These are phyloP conservation scores for Hirtodrosophila alboralis DNA, from an alignment of 2,888 invertebrate species.

Conservation along the genomic window DNA sequence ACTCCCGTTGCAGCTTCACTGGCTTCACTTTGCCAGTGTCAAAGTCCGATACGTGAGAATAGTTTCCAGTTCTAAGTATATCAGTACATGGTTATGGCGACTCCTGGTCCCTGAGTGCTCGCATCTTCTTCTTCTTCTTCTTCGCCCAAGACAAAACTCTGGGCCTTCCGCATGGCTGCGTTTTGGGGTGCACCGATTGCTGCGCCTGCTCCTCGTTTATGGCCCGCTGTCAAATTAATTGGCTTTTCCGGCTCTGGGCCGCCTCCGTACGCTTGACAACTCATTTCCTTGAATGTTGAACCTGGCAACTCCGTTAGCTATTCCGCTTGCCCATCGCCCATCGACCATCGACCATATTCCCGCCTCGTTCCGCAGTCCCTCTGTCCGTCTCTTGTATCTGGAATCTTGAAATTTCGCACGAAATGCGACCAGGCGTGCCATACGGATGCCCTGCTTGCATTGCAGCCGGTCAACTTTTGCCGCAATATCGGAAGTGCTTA, in stretches of 20 bases:
- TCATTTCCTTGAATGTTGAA: conserved; percentile 51
- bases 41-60: conserved; percentile 26
- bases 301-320: conserved; percentile 3
- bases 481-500: conserved; percentile 25
- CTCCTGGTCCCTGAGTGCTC: not conserved
- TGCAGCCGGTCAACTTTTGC: conserved; percentile 3
- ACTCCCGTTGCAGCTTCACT: conserved; percentile 43
- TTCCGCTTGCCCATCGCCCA: too few species aligned
- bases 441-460: conserved; percentile 11
- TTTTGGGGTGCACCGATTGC: conserved; percentile 38
- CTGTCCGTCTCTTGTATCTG: not conserved
- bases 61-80: conserved; percentile 4
- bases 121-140: not conserved
- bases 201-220: conserved; percentile 47
- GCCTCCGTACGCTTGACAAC: conserved; percentile 52
- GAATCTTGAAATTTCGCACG: conserved; percentile 22
- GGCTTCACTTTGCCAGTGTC: conserved; percentile 29
- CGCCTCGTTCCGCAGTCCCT: not conserved
- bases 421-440: conserved; percentile 34
- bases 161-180: conserved; percentile 62
- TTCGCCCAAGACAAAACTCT: conserved; percentile 17
- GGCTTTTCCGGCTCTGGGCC: conserved; percentile 63
- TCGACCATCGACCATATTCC: too few species aligned
- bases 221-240: conserved; percentile 71
- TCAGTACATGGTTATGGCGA: not conserved